A percentile compares a stretch with the other conserved stretches of the same genome.
Evolutionary conservation across 2,113 vertebrate genomes (phyloP).

Genomic region (Eonycteris spelaea): DNA sequence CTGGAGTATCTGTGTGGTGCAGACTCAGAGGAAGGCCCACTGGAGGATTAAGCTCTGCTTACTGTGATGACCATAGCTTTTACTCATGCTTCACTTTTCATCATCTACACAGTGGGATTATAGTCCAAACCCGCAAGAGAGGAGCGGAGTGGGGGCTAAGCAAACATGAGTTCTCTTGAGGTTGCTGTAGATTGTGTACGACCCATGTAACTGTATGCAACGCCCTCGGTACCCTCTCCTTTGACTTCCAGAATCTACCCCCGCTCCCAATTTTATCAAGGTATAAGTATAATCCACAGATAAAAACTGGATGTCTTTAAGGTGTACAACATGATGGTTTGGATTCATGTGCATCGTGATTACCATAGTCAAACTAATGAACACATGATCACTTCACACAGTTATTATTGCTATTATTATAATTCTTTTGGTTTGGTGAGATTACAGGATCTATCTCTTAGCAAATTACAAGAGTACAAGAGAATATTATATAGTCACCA

Average conservation of each 20-base stretch:
- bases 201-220: background rate
- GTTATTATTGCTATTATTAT: background rate
- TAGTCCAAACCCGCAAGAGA: too few relatives aligned
- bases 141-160: too few relatives aligned
- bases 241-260: background rate
- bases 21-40: background rate
- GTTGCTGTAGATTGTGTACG: background rate
- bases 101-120: rapidly evolving
- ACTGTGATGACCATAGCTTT: background rate
- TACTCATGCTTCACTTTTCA: background rate
- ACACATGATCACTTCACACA: too few relatives aligned
- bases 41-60: background rate
- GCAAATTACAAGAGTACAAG: background rate
- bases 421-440: background rate
- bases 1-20: rapidly evolving
- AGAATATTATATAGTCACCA: background rate
- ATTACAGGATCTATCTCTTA: background rate
- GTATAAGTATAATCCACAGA: background rate
- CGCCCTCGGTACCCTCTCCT: background rate
- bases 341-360: background rate
- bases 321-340: background rate
- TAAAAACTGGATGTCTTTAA: background rate
- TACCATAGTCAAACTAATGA: background rate
- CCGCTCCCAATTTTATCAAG: background rate
- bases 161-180: rapidly evolving